These are phyloP conservation scores for Alviniconcha marisindica DNA, from an alignment of 1,140 invertebrate genomes.

Conservation along the genomic window DNA sequence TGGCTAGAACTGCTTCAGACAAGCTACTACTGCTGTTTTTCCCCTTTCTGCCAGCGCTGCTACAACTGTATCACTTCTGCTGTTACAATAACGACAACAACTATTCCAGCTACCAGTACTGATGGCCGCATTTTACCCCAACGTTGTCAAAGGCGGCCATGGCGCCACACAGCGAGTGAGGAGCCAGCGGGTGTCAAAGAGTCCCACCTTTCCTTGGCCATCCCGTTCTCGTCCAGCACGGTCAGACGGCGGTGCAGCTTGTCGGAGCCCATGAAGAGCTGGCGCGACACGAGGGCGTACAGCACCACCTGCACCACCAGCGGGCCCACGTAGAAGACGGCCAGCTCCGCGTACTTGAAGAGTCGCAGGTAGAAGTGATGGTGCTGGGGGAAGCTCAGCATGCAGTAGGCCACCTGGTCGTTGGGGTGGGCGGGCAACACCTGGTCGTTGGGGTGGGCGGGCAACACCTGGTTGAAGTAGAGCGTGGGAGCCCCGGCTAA, in stretches of 20 bases:
- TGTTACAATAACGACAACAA: too few relatives aligned
- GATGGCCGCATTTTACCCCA: too few relatives aligned
- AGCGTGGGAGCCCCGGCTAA: conserved; percentile 69
- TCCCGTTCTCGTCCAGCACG: conserved; percentile 59
- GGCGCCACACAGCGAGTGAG: neutral
- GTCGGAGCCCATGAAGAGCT: conserved; percentile 68
- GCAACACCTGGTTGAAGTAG: conserved; percentile 67
- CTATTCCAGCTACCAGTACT: too few relatives aligned
- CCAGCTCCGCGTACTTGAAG: conserved; percentile 73
- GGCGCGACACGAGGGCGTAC: conserved; percentile 69
- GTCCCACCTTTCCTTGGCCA: conserved; percentile 54
- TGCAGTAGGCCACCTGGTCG: conserved; percentile 60
- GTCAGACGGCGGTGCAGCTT: conserved; percentile 60
- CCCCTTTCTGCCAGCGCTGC: too few relatives aligned
- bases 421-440: conserved; percentile 48
- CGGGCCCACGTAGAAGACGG: conserved; percentile 73
- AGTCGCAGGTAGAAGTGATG: conserved; percentile 56
- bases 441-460: conserved; percentile 59
- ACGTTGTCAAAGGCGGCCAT: neutral
- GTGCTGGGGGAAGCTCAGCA: conserved; percentile 62
- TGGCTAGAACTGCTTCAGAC: too few relatives aligned
- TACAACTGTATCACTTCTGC: too few relatives aligned
- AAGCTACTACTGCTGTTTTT: too few relatives aligned
- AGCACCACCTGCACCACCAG: conserved; percentile 70
- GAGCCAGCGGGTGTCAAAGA: too few relatives aligned